Percentiles rank a stretch among this genome's conserved stretches.
Evolutionary conservation across 2,797 vertebrate genomes (phyloP).

Genomic region (Bucorvus abyssinicus): DNA sequence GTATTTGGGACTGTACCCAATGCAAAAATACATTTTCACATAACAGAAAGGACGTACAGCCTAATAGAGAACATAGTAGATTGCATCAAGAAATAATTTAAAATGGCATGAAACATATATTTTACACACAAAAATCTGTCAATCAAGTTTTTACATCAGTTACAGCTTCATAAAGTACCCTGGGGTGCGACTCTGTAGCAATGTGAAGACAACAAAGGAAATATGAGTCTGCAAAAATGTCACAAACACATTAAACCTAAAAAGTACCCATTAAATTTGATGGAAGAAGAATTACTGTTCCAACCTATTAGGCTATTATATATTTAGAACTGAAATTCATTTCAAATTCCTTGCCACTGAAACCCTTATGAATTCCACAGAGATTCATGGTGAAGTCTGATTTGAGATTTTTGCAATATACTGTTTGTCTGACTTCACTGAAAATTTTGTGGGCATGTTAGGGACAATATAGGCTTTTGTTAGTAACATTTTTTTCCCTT

Average conservation of each 20-base stretch:
- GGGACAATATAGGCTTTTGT: background rate
- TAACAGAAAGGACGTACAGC: constrained; percentile 31
- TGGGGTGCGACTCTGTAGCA: constrained; percentile 21
- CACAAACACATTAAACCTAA: constrained; percentile 14
- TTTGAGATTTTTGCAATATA: background rate
- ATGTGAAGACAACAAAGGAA: constrained; percentile 53
- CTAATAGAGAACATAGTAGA: constrained; percentile 43
- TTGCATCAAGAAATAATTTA: constrained; percentile 51
- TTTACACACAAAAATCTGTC: constrained; percentile 42
- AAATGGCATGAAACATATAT: constrained; percentile 41
- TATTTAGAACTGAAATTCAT: constrained; percentile 9
- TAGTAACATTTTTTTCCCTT: background rate
- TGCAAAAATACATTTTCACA: constrained; percentile 56
- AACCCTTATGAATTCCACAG: background rate
- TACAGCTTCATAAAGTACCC: constrained; percentile 65
- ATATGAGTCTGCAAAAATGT: constrained; percentile 31
- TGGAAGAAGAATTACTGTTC: constrained; percentile 31
- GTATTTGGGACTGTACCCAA: background rate
- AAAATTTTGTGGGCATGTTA: background rate
- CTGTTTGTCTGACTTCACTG: background rate
- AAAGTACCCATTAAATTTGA: constrained; percentile 27
- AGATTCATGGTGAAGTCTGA: background rate
- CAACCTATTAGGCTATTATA: background rate
- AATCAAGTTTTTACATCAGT: constrained; percentile 59
- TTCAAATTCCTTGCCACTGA: background rate